phyloP scores from a whole-genome alignment of 2,888 invertebrate genomes.

The Lithophane socia region DNA sequence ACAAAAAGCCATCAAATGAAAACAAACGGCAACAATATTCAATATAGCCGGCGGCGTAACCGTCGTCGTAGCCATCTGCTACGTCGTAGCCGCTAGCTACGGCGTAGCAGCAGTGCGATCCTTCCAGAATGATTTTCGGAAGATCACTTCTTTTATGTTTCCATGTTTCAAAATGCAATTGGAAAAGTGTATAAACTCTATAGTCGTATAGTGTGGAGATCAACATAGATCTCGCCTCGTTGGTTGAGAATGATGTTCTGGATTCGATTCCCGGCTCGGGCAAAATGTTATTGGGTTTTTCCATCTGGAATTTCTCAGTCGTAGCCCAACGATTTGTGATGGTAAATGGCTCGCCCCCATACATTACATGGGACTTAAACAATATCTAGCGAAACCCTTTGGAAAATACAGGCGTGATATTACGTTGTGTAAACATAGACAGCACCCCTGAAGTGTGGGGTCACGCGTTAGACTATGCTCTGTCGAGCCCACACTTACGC shows the following conservation, averaged over 20 bases:
- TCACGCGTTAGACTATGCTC: background rate
- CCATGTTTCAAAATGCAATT: background rate
- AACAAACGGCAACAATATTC: background rate
- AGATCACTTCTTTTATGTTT: background rate
- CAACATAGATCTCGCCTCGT: background rate
- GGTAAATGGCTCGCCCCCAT: background rate
- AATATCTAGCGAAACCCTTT: background rate
- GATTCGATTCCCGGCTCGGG: background rate
- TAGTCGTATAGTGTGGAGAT: background rate
- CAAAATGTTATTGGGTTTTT: background rate
- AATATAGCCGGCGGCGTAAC: background rate
- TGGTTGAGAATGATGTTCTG: background rate
- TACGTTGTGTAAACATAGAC: background rate
- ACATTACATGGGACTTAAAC: background rate
- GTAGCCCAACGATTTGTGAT: background rate
- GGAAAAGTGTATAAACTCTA: background rate
- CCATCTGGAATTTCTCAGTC: background rate
- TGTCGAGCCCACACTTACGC: background rate
- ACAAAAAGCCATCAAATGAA: background rate
- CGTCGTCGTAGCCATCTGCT: constrained; percentile 8
- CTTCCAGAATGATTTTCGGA: background rate
- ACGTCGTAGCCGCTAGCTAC: constrained; percentile 35
- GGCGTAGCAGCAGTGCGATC: constrained; percentile 13
- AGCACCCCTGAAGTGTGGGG: background rate
- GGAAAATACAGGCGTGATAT: background rate